Evolutionary conservation across 2,797 vertebrate species (phyloP).

Genomic region (Telmatherina bonti): DNA sequence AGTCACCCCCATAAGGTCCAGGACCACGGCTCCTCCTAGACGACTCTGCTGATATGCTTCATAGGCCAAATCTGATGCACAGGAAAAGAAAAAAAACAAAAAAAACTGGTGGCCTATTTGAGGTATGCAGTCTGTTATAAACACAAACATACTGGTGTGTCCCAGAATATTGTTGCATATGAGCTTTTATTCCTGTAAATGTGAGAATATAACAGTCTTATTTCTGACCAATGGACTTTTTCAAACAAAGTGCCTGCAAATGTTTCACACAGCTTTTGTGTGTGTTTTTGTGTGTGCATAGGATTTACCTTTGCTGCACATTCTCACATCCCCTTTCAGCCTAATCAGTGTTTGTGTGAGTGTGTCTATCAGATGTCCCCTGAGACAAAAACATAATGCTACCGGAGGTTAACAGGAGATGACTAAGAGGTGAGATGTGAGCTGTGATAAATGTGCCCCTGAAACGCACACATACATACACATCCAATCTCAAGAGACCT

Average conservation of each 20-base stretch:
- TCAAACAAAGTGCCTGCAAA: neutral
- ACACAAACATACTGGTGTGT: slow-evolving; percentile 37
- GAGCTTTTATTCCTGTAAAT: slow-evolving; percentile 20
- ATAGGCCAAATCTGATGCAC: slow-evolving; percentile 35
- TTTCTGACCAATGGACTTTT: neutral
- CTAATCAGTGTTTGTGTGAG: slow-evolving; percentile 61
- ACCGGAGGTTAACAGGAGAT: slow-evolving; percentile 77
- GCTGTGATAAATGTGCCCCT: slow-evolving; percentile 61
- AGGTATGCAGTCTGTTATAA: neutral
- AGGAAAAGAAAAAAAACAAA: slow-evolving; percentile 66
- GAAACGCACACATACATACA: slow-evolving; percentile 26
- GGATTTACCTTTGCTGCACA: slow-evolving; percentile 49
- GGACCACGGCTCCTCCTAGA: slow-evolving; percentile 55
- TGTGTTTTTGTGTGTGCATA: slow-evolving; percentile 17
- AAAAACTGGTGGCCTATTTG: slow-evolving; percentile 6
- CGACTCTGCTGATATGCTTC: slow-evolving; percentile 40
- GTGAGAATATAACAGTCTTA: too few species aligned
- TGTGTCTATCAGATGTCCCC: slow-evolving; percentile 66
- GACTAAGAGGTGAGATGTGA: slow-evolving; percentile 73
- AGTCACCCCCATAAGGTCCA: slow-evolving; percentile 35
- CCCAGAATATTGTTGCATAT: slow-evolving; percentile 33
- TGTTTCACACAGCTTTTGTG: neutral
- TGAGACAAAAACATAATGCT: slow-evolving; percentile 64
- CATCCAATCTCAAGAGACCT: slow-evolving; percentile 58
- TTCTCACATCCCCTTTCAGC: slow-evolving; percentile 57